A percentile compares a stretch with the other conserved stretches of the same genome.
Conservation (phyloP, 2,888 invertebrate genomes). For the Acanthococcus lagerstroemiae region DNA sequence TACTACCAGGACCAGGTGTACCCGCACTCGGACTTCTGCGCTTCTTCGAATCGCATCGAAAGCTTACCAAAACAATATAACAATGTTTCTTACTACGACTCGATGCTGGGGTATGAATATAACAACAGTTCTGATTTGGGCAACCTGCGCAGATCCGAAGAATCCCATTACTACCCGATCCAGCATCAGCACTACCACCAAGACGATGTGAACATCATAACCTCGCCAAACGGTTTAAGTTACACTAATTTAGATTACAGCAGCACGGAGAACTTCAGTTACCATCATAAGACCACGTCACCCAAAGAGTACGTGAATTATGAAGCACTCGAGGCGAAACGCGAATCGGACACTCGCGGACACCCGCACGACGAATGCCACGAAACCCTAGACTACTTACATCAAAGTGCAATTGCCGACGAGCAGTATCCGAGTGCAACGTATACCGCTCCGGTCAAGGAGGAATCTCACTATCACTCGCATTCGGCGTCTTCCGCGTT, state of each 20-base stretch:
- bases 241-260: conserved; percentile 77
- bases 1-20: conserved; percentile 33
- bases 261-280: conserved; percentile 40
- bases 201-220: conserved; percentile 52
- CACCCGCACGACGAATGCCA: not conserved
- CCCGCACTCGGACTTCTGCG: conserved; percentile 15
- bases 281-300: conserved; percentile 13
- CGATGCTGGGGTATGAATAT: conserved; percentile 1
- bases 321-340: conserved; percentile 26
- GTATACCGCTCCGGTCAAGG: conserved; percentile 6
- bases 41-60: conserved; percentile 1
- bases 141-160: not conserved
- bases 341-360: conserved; percentile 42
- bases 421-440: conserved; percentile 16
- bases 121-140: conserved; percentile 1
- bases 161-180: conserved; percentile 40
- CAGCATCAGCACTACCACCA: conserved; percentile 42
- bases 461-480: conserved; percentile 21
- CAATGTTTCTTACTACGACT: conserved; percentile 4
- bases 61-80: conserved; percentile 15
- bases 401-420: conserved; percentile 17
- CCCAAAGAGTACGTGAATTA: conserved; percentile 40
- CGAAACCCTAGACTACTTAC: conserved; percentile 15
- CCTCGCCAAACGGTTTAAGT: conserved; percentile 74
- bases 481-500: conserved; percentile 14